Percentiles rank a stretch among this genome's conserved stretches.
Conservation (phyloP, 2,113 vertebrate species). For the Muscicapa adusta region DNA sequence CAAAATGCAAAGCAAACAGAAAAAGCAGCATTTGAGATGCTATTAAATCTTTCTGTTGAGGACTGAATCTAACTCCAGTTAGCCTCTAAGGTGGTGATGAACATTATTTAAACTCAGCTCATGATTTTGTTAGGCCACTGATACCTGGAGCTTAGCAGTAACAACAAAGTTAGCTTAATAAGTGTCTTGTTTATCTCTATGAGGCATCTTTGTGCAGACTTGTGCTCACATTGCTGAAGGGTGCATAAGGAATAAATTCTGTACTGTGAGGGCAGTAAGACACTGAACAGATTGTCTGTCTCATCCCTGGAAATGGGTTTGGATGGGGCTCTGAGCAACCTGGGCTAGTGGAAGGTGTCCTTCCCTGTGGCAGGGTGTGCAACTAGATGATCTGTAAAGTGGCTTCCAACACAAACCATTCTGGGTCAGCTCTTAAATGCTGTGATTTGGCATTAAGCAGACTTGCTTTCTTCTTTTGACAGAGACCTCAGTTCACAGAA, state of each 20-base stretch:
- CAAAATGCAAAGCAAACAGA: not conserved
- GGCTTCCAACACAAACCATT: not conserved
- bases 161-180: not conserved
- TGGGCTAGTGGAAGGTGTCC: not conserved
- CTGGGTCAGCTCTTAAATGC: too few species aligned
- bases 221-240: not conserved
- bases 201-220: not conserved
- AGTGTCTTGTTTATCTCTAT: not conserved
- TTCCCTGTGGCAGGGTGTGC: too few species aligned
- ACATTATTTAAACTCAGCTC: not conserved
- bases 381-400: not conserved
- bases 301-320: not conserved
- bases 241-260: too few species aligned
- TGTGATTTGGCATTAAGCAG: not conserved
- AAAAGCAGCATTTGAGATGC: not conserved
- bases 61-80: not conserved
- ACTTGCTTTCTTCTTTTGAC: not conserved
- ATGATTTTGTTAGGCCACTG: not conserved
- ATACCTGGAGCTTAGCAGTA: not conserved
- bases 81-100: not conserved
- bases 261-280: not conserved
- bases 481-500: not conserved
- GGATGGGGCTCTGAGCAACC: not conserved
- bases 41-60: not conserved
- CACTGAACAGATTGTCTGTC: not conserved